Conservation (phyloP, 2,113 vertebrate genomes). For the Phalacrocorax brasilianus region DNA sequence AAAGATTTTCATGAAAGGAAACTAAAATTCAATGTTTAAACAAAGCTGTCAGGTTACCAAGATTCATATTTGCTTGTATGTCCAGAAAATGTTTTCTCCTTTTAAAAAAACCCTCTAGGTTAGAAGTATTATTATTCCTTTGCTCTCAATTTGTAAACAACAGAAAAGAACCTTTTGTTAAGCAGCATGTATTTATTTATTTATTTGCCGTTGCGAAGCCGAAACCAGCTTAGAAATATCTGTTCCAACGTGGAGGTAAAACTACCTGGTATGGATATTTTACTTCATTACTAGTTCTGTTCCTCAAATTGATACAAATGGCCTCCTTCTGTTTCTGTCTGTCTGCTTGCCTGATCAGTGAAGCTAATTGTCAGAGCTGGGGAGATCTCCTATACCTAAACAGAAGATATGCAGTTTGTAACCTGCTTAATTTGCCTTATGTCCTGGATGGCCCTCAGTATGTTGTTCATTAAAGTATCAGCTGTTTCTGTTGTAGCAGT, state of each 20-base stretch:
- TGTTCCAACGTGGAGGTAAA: conserved; percentile 66
- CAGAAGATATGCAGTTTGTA: conserved; percentile 77
- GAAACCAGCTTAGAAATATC: conserved; percentile 25
- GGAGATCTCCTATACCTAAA: conserved; percentile 71
- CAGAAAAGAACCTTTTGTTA: conserved; percentile 55
- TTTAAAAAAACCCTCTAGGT: conserved; percentile 32
- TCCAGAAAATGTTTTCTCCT: conserved; percentile 63
- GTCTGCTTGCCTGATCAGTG: conserved; percentile 72
- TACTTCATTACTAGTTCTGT: conserved; percentile 75
- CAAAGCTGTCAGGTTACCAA: conserved; percentile 73
- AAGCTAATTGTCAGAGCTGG: conserved; percentile 74
- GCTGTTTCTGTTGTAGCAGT: conserved; percentile 74
- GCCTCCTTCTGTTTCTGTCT: conserved; percentile 83
- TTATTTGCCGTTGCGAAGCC: neutral
- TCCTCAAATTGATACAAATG: conserved; percentile 86
- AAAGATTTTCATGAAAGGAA: conserved; percentile 76
- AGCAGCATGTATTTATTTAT: conserved; percentile 24
- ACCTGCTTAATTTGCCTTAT: conserved; percentile 80
- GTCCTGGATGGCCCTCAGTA: conserved; percentile 80
- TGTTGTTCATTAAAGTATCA: conserved; percentile 82
- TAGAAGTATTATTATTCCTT: conserved; percentile 38
- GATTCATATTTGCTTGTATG: conserved; percentile 62
- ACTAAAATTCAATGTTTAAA: conserved; percentile 71
- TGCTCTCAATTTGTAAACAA: conserved; percentile 68
- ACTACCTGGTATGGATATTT: conserved; percentile 69